Evolutionary conservation across 2,113 vertebrate species (phyloP), one percentile per base, ranked within the genome.

Genomic region (Ctenodactylus gundi): DNA sequence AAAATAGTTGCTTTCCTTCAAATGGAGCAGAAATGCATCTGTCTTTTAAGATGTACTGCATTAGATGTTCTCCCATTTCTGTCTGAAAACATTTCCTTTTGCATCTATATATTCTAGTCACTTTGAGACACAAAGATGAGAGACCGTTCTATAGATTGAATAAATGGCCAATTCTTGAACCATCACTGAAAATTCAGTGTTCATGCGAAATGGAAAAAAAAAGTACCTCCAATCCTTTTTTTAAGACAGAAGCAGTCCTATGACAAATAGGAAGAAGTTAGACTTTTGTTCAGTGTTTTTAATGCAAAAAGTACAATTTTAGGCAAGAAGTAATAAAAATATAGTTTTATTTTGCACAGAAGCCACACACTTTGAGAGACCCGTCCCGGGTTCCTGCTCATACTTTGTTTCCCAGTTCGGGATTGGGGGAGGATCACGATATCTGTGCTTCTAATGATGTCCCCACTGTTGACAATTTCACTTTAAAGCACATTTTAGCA

Each of bases 1-100:
- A 92, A 70, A 96, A 95, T 95, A 95, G 68, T 93, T 88, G 84
- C 81, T 92, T 92, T 87, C 53, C 49, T 95, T 78, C 29, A 97
- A 95, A 96, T 95, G 87, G 65, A 91, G 39, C 53, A 4, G 17
- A 91, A 96, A 55, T 8, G 39, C n/a, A 85, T 93, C 93, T 78
- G 36, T 93, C 89, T 92, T 62, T 95, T 75, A 92, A 58, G 88
- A 82, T n/a, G 90, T 31, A 41, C 1, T 41, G 15, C 73, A 96
- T 94, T 97, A 36, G 44, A 96, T 68, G 10, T 68, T 85, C 44
- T 29, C 58, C 76, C 60, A 90, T 91, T 92, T 94, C 75, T 90
- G 23, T 82, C 17, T 57, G 34, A 95, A 89, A 94, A 94, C 90
- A 94, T 91, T 17, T 77, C 44, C 41, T 77, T 91, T 70, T 88